A percentile compares a stretch with the other conserved stretches of the same genome.
These are phyloP conservation scores for Montipora capricornis DNA, from an alignment of 64 coral and sea anemone genomes.

Conservation along the genomic window DNA sequence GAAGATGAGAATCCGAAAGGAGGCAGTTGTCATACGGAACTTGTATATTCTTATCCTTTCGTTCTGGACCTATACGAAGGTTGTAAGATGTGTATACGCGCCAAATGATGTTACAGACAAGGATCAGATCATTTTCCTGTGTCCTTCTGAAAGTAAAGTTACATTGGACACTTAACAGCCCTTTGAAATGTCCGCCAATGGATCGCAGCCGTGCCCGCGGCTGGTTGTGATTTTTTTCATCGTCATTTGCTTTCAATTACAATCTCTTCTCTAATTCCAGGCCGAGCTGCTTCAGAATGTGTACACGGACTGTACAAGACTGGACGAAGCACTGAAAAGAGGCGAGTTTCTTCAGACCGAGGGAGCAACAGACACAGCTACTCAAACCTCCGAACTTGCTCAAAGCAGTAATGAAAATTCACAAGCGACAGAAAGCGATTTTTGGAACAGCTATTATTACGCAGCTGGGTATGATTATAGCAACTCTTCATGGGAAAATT, in stretches of 20 bases:
- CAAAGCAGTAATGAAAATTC: not conserved
- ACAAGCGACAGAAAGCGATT: not conserved
- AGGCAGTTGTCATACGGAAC: too few relatives aligned
- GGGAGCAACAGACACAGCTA: not conserved
- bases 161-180: too few relatives aligned
- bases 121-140: too few relatives aligned
- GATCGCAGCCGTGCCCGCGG: too few relatives aligned
- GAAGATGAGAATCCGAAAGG: too few relatives aligned
- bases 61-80: too few relatives aligned
- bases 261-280: constrained; percentile 8
- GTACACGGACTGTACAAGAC: constrained; percentile 67
- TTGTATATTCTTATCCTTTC: too few relatives aligned
- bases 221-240: too few relatives aligned
- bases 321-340: constrained; percentile 73
- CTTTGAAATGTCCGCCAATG: too few relatives aligned
- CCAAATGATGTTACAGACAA: too few relatives aligned
- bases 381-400: not conserved
- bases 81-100: too few relatives aligned
- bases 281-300: constrained; percentile 55
- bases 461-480: not conserved
- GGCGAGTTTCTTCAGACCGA: constrained; percentile 22
- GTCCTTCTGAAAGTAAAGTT: too few relatives aligned
- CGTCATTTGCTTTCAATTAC: not conserved
- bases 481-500: not conserved
- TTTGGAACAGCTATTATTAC: not conserved